These are phyloP conservation scores for Xestoiulus laeticollis DNA, from an alignment of 2,888 invertebrate genomes.

Conservation along the genomic window DNA sequence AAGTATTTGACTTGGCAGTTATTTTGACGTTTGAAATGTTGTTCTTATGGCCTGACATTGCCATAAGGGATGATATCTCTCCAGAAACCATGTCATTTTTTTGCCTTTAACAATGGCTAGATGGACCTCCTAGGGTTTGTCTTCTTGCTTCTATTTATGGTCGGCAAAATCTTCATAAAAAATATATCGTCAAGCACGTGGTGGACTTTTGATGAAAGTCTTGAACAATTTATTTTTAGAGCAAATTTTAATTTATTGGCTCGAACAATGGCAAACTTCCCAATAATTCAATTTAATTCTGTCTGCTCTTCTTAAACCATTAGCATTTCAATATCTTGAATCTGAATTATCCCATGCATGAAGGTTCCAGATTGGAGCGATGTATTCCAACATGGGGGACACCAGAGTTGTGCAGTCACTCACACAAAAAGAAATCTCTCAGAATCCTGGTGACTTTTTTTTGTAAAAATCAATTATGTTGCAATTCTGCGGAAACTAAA, in stretches of 20 bases:
- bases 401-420: too few relatives aligned
- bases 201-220: background rate
- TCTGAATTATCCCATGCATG: too few relatives aligned
- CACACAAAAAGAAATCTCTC: too few relatives aligned
- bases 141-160: background rate
- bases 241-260: background rate
- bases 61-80: background rate
- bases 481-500: too few relatives aligned
- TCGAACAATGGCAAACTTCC: too few relatives aligned
- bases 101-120: background rate
- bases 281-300: too few relatives aligned
- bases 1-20: background rate
- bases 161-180: background rate
- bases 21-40: background rate
- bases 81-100: background rate
- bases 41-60: background rate
- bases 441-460: too few relatives aligned
- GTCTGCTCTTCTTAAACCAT: too few relatives aligned
- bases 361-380: too few relatives aligned
- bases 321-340: too few relatives aligned
- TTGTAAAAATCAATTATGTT: too few relatives aligned
- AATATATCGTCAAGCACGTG: background rate
- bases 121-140: background rate
- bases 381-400: too few relatives aligned
- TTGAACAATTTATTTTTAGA: background rate